Conservation (phyloP, 1,140 invertebrate genomes). For the Calliopsis andreniformis region DNA sequence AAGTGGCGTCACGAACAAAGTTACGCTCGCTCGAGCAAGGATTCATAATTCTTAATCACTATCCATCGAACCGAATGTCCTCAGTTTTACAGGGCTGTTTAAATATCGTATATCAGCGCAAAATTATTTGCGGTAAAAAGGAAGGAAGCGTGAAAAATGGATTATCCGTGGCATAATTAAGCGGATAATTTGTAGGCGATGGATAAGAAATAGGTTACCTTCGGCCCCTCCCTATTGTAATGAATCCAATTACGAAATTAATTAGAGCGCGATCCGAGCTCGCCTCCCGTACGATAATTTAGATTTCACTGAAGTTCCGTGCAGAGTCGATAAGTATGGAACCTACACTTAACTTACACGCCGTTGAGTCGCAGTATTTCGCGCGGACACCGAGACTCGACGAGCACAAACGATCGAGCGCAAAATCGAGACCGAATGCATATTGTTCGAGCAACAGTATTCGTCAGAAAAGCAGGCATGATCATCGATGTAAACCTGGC, state of each 20-base stretch:
- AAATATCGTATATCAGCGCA: background rate
- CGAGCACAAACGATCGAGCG: too few species aligned
- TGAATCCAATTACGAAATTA: slow-evolving; percentile 44
- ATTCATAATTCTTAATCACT: background rate
- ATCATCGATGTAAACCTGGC: slow-evolving; percentile 59
- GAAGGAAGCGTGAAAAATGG: slow-evolving; percentile 3
- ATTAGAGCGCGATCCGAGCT: slow-evolving; percentile 33
- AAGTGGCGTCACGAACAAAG: too few species aligned
- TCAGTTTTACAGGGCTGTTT: background rate
- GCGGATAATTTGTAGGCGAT: background rate
- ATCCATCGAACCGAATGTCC: background rate
- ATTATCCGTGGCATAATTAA: slow-evolving; percentile 24
- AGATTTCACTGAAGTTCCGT: slow-evolving; percentile 29
- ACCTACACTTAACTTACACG: slow-evolving; percentile 4
- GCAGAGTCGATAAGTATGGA: slow-evolving; percentile 33
- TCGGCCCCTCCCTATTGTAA: background rate
- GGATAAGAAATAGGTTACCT: slow-evolving; percentile 22
- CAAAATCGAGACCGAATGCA: background rate
- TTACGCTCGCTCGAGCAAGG: background rate
- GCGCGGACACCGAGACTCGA: background rate
- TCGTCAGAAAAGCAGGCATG: slow-evolving; percentile 48
- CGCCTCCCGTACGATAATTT: slow-evolving; percentile 34
- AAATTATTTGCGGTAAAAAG: slow-evolving; percentile 7
- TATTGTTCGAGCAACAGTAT: background rate
- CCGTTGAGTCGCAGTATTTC: slow-evolving; percentile 19